A percentile compares a stretch with the other conserved stretches of the same genome.
Conservation (phyloP, 2,797 vertebrate genomes). For the Lateolabrax maculatus region DNA sequence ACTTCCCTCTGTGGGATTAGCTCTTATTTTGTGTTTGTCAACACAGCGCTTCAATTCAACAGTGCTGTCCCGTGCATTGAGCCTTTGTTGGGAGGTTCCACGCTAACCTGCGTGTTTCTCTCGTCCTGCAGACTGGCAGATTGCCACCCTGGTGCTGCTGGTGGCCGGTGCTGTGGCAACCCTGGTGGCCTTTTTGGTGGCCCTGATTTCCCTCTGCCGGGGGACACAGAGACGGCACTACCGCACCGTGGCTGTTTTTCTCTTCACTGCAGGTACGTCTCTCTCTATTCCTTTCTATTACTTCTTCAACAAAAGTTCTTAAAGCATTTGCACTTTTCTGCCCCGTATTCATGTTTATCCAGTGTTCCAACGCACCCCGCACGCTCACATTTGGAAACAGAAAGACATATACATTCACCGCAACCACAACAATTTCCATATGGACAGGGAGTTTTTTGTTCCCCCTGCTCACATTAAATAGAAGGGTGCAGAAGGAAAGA, state of each 20-base stretch:
- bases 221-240: slow-evolving; percentile 85
- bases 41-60: slow-evolving; percentile 67
- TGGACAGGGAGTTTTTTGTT: slow-evolving; percentile 33
- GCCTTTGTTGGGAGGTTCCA: slow-evolving; percentile 54
- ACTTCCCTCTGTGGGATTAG: slow-evolving; percentile 46
- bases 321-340: neutral
- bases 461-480: slow-evolving; percentile 40
- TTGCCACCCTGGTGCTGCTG: slow-evolving; percentile 88
- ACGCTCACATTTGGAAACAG: slow-evolving; percentile 23
- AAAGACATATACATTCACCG: slow-evolving; percentile 1
- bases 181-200: slow-evolving; percentile 85
- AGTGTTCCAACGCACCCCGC: neutral
- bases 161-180: slow-evolving; percentile 82
- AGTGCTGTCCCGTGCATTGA: slow-evolving; percentile 21
- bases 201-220: slow-evolving; percentile 86
- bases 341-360: neutral
- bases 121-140: slow-evolving; percentile 88
- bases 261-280: slow-evolving; percentile 86
- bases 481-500: slow-evolving; percentile 42
- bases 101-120: slow-evolving; percentile 65
- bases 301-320: neutral
- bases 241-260: slow-evolving; percentile 85
- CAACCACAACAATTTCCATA: slow-evolving; percentile 58
- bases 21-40: slow-evolving; percentile 67
- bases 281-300: neutral